A percentile compares a stretch with the other conserved stretches of the same genome.
These are phyloP conservation scores for Xiphorhynchus erythropygius DNA, from an alignment of 2,797 vertebrate species.

Conservation along the genomic window DNA sequence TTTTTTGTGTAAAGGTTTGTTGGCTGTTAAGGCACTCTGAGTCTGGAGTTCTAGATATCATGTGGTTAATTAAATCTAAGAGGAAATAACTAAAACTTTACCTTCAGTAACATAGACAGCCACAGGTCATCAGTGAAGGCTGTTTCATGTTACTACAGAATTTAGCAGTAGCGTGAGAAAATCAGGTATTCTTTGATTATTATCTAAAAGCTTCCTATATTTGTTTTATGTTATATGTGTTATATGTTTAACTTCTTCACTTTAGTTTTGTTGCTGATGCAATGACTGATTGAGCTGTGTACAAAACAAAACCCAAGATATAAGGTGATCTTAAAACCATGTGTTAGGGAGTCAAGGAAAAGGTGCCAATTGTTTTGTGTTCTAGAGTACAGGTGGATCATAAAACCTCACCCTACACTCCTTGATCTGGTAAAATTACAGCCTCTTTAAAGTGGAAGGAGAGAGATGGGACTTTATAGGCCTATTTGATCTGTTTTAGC, in stretches of 20 bases:
- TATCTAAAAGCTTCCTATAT: not conserved
- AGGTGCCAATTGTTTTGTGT: not conserved
- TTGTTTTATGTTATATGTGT: not conserved
- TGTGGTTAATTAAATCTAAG: not conserved
- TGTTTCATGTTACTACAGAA: not conserved
- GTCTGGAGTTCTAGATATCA: not conserved
- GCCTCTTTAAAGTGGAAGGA: not conserved
- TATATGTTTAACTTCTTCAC: not conserved
- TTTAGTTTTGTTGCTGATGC: not conserved
- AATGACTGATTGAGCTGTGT: not conserved
- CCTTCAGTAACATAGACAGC: not conserved
- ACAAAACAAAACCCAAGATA: not conserved
- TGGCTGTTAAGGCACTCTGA: not conserved
- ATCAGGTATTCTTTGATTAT: not conserved
- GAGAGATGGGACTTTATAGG: not conserved
- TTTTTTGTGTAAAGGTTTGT: not conserved
- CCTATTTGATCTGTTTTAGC: conserved; percentile 19
- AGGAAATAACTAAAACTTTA: not conserved
- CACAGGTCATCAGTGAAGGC: not conserved
- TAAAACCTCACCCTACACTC: not conserved
- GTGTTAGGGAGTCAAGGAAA: not conserved
- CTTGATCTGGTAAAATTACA: conserved; percentile 58
- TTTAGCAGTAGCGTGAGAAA: not conserved
- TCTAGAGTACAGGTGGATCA: not conserved
- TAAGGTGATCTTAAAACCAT: not conserved